Conservation (phyloP, 2,888 invertebrate species). For the Polydrusus pterygomalis region DNA sequence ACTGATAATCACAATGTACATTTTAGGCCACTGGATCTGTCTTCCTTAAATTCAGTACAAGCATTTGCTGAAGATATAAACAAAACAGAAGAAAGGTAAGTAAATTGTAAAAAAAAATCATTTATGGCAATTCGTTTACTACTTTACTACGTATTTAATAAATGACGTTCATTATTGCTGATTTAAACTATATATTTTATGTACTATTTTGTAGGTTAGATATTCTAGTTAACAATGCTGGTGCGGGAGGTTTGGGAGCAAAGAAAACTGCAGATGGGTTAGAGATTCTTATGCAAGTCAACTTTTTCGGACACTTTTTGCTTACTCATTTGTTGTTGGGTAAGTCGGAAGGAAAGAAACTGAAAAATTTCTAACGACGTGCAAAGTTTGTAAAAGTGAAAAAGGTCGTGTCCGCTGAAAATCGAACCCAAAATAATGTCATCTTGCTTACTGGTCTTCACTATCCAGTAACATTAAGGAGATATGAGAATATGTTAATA, state of each 20-base stretch:
- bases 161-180: too few species aligned
- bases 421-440: too few species aligned
- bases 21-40: conserved; percentile 73
- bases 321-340: conserved; percentile 79
- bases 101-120: not conserved
- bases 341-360: conserved; percentile 9
- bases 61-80: conserved; percentile 78
- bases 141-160: too few species aligned
- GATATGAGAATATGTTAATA: too few species aligned
- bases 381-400: too few species aligned
- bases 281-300: conserved; percentile 79
- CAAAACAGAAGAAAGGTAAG: conserved; percentile 74
- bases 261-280: conserved; percentile 76
- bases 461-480: too few species aligned
- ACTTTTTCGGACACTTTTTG: conserved; percentile 83
- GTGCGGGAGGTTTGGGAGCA: conserved; percentile 69
- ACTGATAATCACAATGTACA: conserved; percentile 67
- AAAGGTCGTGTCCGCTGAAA: too few species aligned
- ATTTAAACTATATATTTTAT: too few species aligned
- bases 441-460: too few species aligned
- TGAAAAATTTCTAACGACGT: too few species aligned
- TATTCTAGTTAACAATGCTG: conserved; percentile 80
- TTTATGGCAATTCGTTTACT: too few species aligned
- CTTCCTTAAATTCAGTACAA: conserved; percentile 75
- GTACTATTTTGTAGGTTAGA: conserved; percentile 69